A percentile compares a stretch with the other conserved stretches of the same genome.
phyloP scores from a whole-genome alignment of 2,797 vertebrate genomes.

The Falco concolor region DNA sequence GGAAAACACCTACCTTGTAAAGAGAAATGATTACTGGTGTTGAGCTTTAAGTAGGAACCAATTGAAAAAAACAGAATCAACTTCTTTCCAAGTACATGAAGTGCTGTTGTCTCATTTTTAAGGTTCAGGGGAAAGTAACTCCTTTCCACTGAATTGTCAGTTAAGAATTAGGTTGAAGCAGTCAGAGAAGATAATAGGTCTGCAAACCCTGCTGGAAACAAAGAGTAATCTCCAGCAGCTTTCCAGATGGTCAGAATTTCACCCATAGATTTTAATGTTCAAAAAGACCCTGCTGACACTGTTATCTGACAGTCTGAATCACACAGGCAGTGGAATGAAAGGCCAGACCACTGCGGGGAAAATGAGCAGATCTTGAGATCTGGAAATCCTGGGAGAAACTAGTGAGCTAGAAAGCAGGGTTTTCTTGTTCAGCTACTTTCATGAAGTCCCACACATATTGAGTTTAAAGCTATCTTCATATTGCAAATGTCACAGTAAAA shows the following conservation, averaged over 20 bases:
- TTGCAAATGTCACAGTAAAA: background rate
- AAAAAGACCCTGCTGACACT: background rate
- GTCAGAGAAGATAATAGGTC: background rate
- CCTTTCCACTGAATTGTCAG: background rate
- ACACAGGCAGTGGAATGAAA: background rate
- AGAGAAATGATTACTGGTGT: background rate
- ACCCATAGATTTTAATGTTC: background rate
- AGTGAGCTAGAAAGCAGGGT: background rate
- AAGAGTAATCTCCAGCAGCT: background rate
- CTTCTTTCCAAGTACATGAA: background rate
- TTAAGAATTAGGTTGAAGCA: background rate
- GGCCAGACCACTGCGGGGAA: background rate
- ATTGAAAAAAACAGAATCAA: background rate
- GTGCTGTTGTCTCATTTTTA: background rate
- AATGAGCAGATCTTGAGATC: background rate
- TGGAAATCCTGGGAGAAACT: background rate
- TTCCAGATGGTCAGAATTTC: background rate
- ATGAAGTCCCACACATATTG: background rate
- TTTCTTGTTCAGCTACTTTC: background rate
- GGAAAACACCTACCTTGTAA: background rate
- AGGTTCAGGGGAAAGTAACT: background rate
- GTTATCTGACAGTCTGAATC: background rate
- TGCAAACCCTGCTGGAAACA: background rate
- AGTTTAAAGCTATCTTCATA: background rate
- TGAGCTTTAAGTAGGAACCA: background rate